Percentiles rank a stretch among this genome's conserved stretches.
phyloP scores from a whole-genome alignment of 2,888 invertebrate species.

The Isoperla grammatica region DNA sequence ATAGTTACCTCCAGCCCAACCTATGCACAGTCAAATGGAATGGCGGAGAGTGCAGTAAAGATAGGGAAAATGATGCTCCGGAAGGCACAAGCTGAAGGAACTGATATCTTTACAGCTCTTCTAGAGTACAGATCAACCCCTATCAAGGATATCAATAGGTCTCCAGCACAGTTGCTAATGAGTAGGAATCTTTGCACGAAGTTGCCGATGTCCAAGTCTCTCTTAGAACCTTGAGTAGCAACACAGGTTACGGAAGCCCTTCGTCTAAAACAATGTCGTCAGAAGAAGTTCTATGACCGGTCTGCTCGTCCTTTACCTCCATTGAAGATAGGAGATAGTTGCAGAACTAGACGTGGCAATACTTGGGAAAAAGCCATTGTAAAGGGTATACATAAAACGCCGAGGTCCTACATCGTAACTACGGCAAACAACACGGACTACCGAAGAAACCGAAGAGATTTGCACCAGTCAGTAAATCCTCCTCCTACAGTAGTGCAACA shows the following conservation, averaged over 20 bases:
- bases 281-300: conserved; percentile 8
- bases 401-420: conserved; percentile 4
- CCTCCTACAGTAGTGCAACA: not conserved
- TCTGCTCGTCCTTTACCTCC: not conserved
- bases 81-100: conserved; percentile 24
- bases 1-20: conserved; percentile 30
- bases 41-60: conserved; percentile 32
- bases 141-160: not conserved
- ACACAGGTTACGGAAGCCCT: not conserved
- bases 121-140: conserved; percentile 17
- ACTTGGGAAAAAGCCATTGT: not conserved
- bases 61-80: conserved; percentile 31
- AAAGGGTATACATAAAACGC: not conserved
- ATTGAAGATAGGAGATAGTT: conserved; percentile 1
- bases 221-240: not conserved
- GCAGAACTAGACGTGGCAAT: too few relatives aligned
- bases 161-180: conserved; percentile 5
- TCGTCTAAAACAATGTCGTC: not conserved
- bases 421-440: not conserved
- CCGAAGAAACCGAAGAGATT: conserved; percentile 7
- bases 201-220: not conserved
- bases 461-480: not conserved
- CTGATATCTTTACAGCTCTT: conserved; percentile 15
- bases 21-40: conserved; percentile 33
- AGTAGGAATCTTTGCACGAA: not conserved